Conservation (phyloP, 2,113 vertebrate genomes). For the Dromiciops gliroides region DNA sequence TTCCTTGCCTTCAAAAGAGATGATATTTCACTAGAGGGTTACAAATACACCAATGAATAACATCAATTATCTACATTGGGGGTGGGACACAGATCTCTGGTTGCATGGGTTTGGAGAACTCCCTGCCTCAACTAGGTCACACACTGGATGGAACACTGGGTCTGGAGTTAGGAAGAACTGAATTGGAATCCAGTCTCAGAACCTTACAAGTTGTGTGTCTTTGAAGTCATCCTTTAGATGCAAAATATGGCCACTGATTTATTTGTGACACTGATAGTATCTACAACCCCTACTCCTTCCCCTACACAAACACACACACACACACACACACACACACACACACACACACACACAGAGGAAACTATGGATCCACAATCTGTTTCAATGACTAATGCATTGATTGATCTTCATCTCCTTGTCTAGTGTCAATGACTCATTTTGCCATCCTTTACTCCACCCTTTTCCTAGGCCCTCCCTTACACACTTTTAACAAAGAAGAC, state of each 20-base stretch:
- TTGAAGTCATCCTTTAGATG: background rate
- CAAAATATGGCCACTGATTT: background rate
- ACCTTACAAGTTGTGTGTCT: background rate
- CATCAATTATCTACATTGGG: background rate
- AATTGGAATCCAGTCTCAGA: background rate
- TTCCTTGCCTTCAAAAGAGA: background rate
- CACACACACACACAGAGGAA: background rate
- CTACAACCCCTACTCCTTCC: background rate
- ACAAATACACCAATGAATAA: background rate
- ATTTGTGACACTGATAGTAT: background rate
- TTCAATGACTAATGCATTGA: background rate
- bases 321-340: too few species aligned
- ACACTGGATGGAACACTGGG: background rate
- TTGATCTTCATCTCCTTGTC: background rate
- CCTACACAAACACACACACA: too few species aligned
- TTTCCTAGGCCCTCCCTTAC: background rate
- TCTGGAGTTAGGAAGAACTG: background rate
- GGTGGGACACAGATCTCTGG: background rate
- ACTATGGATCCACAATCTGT: background rate
- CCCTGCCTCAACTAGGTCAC: background rate
- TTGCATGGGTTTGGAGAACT: background rate
- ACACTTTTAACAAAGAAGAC: background rate
- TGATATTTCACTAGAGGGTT: background rate
- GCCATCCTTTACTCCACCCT: background rate
- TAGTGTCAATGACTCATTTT: background rate